Conservation (phyloP, 1,140 invertebrate genomes). For the Drosophila watanabei region DNA sequence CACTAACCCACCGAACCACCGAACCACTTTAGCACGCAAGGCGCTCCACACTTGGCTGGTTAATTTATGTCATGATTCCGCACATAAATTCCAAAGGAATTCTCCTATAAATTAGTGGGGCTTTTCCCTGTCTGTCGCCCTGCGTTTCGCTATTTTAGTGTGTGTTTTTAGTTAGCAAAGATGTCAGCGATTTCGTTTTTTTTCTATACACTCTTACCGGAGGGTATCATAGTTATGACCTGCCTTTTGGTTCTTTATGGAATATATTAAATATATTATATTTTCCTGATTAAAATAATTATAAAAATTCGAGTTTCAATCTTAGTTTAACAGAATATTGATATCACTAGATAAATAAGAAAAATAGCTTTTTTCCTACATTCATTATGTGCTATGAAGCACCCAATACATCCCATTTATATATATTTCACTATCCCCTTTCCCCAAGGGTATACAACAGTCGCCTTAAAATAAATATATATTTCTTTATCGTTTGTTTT, state of each 20-base stretch:
- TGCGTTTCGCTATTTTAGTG: conserved; percentile 27
- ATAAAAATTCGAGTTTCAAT: background rate
- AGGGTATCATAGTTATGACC: background rate
- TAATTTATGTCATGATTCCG: conserved; percentile 81
- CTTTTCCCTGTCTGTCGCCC: conserved; percentile 57
- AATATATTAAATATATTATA: no score
- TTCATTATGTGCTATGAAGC: background rate
- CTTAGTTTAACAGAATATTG: background rate
- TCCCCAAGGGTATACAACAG: background rate
- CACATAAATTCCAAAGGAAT: conserved; percentile 76
- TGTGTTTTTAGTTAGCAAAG: conserved; percentile 58
- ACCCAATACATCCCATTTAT: background rate
- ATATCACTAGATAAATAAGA: background rate
- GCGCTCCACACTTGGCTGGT: conserved; percentile 51
- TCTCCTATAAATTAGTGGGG: conserved; percentile 73
- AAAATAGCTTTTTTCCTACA: background rate
- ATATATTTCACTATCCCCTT: background rate
- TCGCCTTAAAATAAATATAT: background rate
- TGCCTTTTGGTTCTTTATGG: no score
- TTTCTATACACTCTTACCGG: background rate
- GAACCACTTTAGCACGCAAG: conserved; percentile 41
- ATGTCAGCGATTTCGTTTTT: conserved; percentile 66
- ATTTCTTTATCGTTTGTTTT: conserved; percentile 17
- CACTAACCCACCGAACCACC: conserved; percentile 55
- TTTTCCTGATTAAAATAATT: background rate